Evolutionary conservation across 2,888 invertebrate species (phyloP).

Genomic region (Carpatolechia fugitivella): DNA sequence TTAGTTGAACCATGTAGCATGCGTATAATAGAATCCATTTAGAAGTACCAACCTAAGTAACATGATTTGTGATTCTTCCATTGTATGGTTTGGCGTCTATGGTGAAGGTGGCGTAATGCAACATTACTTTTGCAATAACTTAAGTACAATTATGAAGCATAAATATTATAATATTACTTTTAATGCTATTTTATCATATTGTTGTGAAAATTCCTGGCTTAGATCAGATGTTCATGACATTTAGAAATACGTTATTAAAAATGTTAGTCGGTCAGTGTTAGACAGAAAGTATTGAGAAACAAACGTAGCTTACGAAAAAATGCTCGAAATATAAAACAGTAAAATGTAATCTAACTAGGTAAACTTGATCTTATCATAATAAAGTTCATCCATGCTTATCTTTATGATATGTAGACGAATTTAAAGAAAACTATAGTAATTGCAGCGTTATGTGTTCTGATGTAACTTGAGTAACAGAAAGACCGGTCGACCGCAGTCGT

Average conservation of each 20-base stretch:
- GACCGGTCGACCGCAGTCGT: background rate
- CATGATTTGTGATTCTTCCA: too few species aligned
- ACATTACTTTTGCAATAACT: background rate
- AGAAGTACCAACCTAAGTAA: too few species aligned
- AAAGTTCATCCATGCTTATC: too few species aligned
- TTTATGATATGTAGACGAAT: too few species aligned
- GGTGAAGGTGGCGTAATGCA: too few species aligned
- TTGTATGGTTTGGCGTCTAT: background rate
- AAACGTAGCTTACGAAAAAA: slow-evolving; percentile 4
- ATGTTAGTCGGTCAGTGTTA: slow-evolving; percentile 12
- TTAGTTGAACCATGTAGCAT: too few species aligned
- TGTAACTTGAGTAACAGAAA: slow-evolving; percentile 3
- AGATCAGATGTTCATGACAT: too few species aligned
- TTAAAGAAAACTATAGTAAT: background rate
- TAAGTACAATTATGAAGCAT: too few species aligned
- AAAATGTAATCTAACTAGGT: background rate
- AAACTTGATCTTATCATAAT: background rate
- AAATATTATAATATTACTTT: too few species aligned
- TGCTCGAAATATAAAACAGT: slow-evolving; percentile 2
- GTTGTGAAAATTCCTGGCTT: too few species aligned
- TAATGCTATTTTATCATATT: too few species aligned
- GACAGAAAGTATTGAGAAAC: background rate
- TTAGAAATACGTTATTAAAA: background rate
- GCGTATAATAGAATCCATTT: too few species aligned
- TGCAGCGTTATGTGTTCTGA: slow-evolving; percentile 1